Conservation (phyloP, 92 coral and sea anemone species). For the Plumapathes pennacea region DNA sequence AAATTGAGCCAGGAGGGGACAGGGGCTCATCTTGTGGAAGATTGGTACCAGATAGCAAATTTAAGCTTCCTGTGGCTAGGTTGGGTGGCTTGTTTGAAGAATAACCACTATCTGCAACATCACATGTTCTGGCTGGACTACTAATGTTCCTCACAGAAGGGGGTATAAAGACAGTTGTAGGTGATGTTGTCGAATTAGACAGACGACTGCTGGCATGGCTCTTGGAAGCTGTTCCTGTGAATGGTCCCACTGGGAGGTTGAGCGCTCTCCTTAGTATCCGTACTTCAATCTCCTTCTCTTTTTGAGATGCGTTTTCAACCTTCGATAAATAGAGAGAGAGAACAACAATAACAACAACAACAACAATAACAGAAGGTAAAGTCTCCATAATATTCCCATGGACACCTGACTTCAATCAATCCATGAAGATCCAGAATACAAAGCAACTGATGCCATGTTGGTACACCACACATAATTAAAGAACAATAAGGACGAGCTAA, state of each 20-base stretch:
- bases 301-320: slow-evolving; percentile 6
- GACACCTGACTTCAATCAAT: too few species aligned
- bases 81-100: too few species aligned
- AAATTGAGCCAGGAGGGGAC: neutral
- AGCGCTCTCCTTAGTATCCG: slow-evolving; percentile 27
- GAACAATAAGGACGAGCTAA: too few species aligned
- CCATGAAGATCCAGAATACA: too few species aligned
- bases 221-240: too few species aligned
- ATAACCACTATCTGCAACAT: slow-evolving; percentile 30
- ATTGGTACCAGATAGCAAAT: neutral
- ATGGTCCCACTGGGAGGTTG: neutral
- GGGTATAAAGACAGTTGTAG: too few species aligned
- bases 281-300: slow-evolving; percentile 20
- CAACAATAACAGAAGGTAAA: neutral
- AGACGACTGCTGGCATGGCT: neutral
- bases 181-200: too few species aligned
- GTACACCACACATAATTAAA: too few species aligned
- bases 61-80: neutral
- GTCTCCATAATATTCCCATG: too few species aligned
- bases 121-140: neutral
- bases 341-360: too few species aligned
- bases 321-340: too few species aligned
- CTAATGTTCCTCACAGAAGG: neutral
- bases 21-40: neutral
- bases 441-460: too few species aligned